Base-by-base conservation (phyloP, 2,113 vertebrate species). In the Embiotoca jacksoni region DNA sequence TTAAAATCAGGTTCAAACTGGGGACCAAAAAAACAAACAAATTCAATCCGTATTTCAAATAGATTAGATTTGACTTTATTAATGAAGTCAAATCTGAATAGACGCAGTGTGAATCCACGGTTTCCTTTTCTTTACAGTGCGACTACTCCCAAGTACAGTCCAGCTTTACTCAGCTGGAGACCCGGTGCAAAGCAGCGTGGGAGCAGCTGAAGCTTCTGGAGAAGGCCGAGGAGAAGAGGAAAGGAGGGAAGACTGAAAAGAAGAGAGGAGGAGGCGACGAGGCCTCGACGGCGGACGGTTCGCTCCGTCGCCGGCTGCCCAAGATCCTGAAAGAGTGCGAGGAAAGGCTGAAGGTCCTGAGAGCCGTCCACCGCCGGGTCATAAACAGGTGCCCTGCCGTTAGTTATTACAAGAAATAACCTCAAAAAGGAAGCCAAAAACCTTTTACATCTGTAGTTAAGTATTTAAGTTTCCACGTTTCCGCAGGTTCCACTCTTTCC, bases 401-500 rank as follows among this genome's bases (percentile, higher is more conserved):
- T 23, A 23, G 1, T 23, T 23, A 23, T 23, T 23, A 23, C 30
- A 32, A 56, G 3, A 36, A 30, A 47, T 6, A 41, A n/a, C 54
- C 49, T n/a, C 49, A 50, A 3, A 44, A 44, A 41, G 8, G 7
- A 10, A 41, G 23, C 23, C 23, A 23, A 23, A 23, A 23, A 23
- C 23, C 23, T 23, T 23, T 23, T 23, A 23, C 23, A 23, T 23
- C 23, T 41, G 39, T 13, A 11, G 10, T 44, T 44, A 2, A 2
- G 7, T 44, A 10, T 6, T 44, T 44, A 6, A 44, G 8, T 44
- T 44, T 13, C 23, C 23, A 23, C 9, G 2, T 15, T 36, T 13
- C 39, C 72, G 1, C 68, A 95, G 95, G 79, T 95, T 95, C 85
- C 94, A 95, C 88, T 93, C 93, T 1, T 95, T 95, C 89, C 93